Conservation (phyloP, 1,140 invertebrate species). For the Oryctes rhinoceros region DNA sequence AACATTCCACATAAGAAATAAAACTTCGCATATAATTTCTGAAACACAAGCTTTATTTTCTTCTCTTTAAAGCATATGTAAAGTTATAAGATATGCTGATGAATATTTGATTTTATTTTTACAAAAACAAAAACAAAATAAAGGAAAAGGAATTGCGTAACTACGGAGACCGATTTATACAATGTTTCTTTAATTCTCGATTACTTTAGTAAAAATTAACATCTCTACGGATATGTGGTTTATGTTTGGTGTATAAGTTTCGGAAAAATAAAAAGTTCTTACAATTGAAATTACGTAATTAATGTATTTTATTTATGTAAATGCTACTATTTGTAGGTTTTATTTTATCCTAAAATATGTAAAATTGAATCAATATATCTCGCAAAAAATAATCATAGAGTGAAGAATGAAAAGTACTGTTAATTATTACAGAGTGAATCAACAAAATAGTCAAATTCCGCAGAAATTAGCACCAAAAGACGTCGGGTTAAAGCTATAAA, state of each 20-base stretch:
- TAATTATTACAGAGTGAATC: neutral
- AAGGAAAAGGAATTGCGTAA: neutral
- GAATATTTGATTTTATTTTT: neutral
- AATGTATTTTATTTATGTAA: neutral
- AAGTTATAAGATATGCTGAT: constrained; percentile 20
- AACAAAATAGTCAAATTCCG: neutral
- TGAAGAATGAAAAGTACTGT: constrained; percentile 9
- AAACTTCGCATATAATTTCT: constrained; percentile 4
- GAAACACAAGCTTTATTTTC: constrained; percentile 32
- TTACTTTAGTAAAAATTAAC: neutral
- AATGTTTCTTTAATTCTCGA: neutral
- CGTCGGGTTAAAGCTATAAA: no score
- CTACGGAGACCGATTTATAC: neutral
- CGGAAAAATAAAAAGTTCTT: neutral
- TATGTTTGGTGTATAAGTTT: neutral
- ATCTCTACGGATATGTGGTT: neutral
- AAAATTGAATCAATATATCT: neutral
- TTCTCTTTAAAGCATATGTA: constrained; percentile 23
- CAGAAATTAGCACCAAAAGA: no score
- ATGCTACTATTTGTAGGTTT: neutral
- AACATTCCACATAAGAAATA: neutral
- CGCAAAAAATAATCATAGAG: neutral
- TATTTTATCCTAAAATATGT: neutral
- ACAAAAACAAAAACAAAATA: neutral
- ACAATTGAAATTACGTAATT: neutral